Percentiles rank a stretch among this genome's conserved stretches.
Conservation (phyloP, 2,797 vertebrate species). For the Antennarius maculatus region DNA sequence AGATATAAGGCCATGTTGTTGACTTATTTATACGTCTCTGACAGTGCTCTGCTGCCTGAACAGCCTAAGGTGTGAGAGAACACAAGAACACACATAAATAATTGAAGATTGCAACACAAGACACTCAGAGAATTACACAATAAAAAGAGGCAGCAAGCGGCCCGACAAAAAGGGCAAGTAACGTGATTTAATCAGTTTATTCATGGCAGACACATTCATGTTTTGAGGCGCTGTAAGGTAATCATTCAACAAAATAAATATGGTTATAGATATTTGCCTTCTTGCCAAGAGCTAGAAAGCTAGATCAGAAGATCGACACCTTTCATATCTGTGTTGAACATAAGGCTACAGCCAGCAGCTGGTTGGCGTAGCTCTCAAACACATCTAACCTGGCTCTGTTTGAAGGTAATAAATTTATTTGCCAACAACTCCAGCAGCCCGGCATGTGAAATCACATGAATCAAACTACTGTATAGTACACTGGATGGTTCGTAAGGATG, state of each 20-base stretch:
- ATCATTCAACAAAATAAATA: not conserved
- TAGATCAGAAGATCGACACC: not conserved
- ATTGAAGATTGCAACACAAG: conserved; percentile 53
- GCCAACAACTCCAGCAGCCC: not conserved
- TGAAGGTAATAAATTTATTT: not conserved
- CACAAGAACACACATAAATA: conserved; percentile 52
- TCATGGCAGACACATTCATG: not conserved
- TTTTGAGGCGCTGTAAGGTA: not conserved
- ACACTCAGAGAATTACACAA: conserved; percentile 13
- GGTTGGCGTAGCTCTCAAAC: not conserved
- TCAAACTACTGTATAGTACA: too few species aligned
- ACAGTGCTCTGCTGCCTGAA: conserved; percentile 45
- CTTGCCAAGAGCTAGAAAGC: not conserved
- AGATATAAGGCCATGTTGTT: conserved; percentile 51
- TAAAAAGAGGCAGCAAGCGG: conserved; percentile 12
- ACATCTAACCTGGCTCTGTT: not conserved
- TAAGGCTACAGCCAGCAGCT: not conserved
- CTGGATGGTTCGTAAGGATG: too few species aligned
- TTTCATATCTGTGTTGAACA: not conserved
- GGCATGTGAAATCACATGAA: not conserved
- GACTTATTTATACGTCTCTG: conserved; percentile 66
- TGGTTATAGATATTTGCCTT: not conserved
- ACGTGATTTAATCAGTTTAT: conserved; percentile 3
- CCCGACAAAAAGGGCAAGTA: not conserved
- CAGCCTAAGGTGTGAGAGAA: conserved; percentile 59